A percentile compares a stretch with the other conserved stretches of the same genome.
phyloP scores from a whole-genome alignment of 2,888 invertebrate genomes.

The Pycnomerus fuliginosus region DNA sequence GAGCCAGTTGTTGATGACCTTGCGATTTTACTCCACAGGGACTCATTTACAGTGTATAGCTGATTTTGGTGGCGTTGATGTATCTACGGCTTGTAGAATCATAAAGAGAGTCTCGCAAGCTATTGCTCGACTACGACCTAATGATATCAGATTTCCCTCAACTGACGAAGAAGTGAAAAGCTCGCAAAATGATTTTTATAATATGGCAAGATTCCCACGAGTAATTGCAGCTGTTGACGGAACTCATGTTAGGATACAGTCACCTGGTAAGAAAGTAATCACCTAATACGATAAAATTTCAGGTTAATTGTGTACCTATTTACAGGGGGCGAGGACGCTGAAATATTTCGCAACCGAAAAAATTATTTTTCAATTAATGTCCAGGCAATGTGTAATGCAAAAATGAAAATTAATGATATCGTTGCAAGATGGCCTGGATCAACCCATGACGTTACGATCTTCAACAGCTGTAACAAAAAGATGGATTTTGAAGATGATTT shows the following conservation, averaged over 20 bases:
- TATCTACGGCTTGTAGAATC: not conserved
- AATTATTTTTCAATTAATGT: not conserved
- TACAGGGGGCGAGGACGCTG: constrained; percentile 1
- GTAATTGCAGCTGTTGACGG: constrained; percentile 1
- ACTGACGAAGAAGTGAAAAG: not conserved
- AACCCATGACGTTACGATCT: not conserved
- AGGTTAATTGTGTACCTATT: not conserved
- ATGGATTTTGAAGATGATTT: not conserved
- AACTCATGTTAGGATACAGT: constrained; percentile 2
- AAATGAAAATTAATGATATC: not conserved
- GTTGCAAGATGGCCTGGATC: not conserved
- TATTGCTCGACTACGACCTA: not conserved
- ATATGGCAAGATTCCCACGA: not conserved
- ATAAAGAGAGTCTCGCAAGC: not conserved
- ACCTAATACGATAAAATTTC: not conserved
- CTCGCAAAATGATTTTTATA: not conserved
- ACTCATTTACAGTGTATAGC: not conserved
- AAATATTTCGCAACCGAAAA: constrained; percentile 1
- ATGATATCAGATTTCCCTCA: not conserved
- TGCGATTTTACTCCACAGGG: constrained; percentile 1
- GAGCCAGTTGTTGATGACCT: not conserved
- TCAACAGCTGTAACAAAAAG: not conserved
- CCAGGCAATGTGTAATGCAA: not conserved
- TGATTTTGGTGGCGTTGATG: constrained; percentile 1
- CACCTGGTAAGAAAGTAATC: constrained; percentile 1